phyloP scores from a whole-genome alignment of 2,888 invertebrate genomes.

The Lamellibrachia satsuma region DNA sequence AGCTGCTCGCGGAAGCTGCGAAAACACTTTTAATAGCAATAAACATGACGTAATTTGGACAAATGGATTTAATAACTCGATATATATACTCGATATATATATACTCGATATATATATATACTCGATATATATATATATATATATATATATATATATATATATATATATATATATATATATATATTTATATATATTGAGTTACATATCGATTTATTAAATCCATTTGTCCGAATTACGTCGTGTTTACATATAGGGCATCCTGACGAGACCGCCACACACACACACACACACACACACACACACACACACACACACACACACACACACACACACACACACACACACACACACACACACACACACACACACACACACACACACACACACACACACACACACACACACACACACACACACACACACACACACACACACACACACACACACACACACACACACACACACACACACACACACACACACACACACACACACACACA shows the following conservation, averaged over 20 bases:
- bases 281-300: constrained; percentile 27
- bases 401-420: constrained; percentile 18
- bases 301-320: constrained; percentile 30
- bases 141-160: background rate
- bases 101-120: too few relatives aligned
- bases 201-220: too few relatives aligned
- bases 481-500: too few relatives aligned
- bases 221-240: too few relatives aligned
- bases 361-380: constrained; percentile 12
- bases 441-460: background rate
- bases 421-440: constrained; percentile 8
- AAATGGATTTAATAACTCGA: background rate
- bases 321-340: constrained; percentile 30
- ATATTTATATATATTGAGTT: too few relatives aligned
- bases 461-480: background rate
- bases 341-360: constrained; percentile 28
- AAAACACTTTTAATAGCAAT: too few relatives aligned
- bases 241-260: too few relatives aligned
- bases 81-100: background rate
- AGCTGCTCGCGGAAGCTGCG: too few relatives aligned
- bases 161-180: background rate
- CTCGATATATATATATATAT: too few relatives aligned
- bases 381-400: constrained; percentile 29
- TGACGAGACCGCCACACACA: too few relatives aligned
- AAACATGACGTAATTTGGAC: too few relatives aligned